A percentile compares a stretch with the other conserved stretches of the same genome.
Conservation (phyloP, 2,113 vertebrate genomes). For the Oenanthe melanoleuca region DNA sequence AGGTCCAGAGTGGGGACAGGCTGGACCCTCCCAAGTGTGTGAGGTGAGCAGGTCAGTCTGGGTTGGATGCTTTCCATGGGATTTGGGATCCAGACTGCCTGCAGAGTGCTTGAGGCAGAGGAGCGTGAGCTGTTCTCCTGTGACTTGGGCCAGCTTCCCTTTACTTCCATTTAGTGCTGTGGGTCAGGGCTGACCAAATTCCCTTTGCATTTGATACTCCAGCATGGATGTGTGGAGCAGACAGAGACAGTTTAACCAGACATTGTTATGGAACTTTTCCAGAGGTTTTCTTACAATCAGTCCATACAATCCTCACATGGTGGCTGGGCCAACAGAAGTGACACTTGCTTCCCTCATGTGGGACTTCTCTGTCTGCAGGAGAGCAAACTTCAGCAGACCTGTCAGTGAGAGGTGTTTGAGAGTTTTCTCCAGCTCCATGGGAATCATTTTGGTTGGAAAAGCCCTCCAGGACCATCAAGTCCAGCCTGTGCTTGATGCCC, state of each 20-base stretch:
- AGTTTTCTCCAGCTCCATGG: background rate
- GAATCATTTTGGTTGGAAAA: background rate
- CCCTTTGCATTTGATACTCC: constrained; percentile 17
- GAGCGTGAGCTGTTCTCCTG: background rate
- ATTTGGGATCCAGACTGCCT: background rate
- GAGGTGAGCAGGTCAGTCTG: background rate
- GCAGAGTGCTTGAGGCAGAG: background rate
- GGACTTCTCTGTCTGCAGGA: background rate
- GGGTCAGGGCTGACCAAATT: constrained; percentile 33
- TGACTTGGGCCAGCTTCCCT: constrained; percentile 19
- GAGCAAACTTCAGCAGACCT: background rate
- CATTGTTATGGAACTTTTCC: background rate
- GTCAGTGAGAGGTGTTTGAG: background rate
- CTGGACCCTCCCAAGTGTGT: background rate
- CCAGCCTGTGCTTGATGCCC: background rate
- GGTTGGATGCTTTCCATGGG: background rate
- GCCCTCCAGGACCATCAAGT: background rate
- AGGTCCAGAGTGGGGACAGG: background rate
- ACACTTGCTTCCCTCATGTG: background rate
- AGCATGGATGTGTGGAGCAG: background rate
- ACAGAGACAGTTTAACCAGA: background rate
- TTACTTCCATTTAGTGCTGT: background rate
- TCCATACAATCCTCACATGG: background rate
- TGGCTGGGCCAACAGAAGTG: background rate
- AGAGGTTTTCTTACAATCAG: background rate